Evolutionary conservation across 2,113 vertebrate genomes (phyloP).

Genomic region (Kryptolebias marmoratus): DNA sequence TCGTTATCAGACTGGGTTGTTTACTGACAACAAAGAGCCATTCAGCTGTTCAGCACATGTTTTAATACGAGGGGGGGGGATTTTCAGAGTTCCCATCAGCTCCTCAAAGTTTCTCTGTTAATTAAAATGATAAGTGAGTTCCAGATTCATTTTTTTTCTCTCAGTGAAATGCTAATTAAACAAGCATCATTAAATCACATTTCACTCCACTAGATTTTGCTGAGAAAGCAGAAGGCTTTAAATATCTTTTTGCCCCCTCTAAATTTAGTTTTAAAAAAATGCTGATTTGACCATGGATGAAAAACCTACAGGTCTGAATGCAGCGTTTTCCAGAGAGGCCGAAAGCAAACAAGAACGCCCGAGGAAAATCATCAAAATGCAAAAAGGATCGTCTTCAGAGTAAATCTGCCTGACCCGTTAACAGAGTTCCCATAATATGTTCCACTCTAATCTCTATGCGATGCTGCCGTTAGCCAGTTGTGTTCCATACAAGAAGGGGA

Average conservation of each 20-base stretch:
- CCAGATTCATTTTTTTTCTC: constrained; percentile 55
- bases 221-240: constrained; percentile 62
- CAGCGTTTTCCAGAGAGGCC: constrained; percentile 27
- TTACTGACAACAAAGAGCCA: constrained; percentile 64
- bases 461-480: constrained; percentile 26
- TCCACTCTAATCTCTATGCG: constrained; percentile 25
- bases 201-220: constrained; percentile 66
- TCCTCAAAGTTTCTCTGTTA: constrained; percentile 65
- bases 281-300: constrained; percentile 58
- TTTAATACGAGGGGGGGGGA: constrained; percentile 34
- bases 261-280: constrained; percentile 50
- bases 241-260: constrained; percentile 54
- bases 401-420: constrained; percentile 49
- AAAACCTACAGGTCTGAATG: constrained; percentile 45
- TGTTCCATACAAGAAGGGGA: constrained; percentile 8
- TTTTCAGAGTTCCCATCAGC: constrained; percentile 7
- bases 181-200: constrained; percentile 76
- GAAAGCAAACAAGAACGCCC: constrained; percentile 24
- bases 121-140: constrained; percentile 80
- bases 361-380: constrained; percentile 24
- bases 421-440: constrained; percentile 45
- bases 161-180: constrained; percentile 76
- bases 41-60: constrained; percentile 37
- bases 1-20: constrained; percentile 62
- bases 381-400: constrained; percentile 17